A percentile compares a stretch with the other conserved stretches of the same genome.
phyloP scores from a whole-genome alignment of 2,113 vertebrate species.

The Eulemur rufifrons region DNA sequence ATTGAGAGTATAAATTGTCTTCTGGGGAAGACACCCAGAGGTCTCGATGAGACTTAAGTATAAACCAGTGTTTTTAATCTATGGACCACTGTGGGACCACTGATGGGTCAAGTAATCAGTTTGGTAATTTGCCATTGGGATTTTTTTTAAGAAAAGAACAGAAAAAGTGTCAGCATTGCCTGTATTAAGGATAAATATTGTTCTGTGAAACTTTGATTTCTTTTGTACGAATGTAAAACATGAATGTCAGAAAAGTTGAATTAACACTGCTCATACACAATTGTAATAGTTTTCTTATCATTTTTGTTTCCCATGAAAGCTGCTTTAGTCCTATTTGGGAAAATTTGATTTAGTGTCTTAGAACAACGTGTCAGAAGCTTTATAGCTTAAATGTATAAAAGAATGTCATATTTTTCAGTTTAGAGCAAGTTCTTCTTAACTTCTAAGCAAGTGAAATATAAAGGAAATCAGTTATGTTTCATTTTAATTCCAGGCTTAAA shows the following conservation, averaged over 20 bases:
- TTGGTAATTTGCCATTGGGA: not conserved
- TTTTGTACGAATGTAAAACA: not conserved
- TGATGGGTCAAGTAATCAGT: not conserved
- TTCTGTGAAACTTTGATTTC: not conserved
- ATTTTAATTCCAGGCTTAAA: not conserved
- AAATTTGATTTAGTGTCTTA: not conserved
- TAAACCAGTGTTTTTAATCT: not conserved
- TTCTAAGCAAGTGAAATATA: not conserved
- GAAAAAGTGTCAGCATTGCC: not conserved
- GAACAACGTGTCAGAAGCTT: not conserved
- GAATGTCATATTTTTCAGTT: not conserved
- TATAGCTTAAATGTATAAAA: not conserved
- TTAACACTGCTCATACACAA: not conserved
- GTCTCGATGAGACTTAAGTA: not conserved
- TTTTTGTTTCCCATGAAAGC: not conserved
- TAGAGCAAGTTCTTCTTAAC: not conserved
- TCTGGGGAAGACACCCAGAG: not conserved
- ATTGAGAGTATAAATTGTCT: not conserved
- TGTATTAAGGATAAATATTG: not conserved
- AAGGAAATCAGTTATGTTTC: not conserved
- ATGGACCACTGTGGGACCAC: not conserved
- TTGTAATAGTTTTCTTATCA: not conserved
- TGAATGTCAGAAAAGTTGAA: not conserved
- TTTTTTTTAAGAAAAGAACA: not conserved
- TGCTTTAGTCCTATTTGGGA: not conserved